Base-by-base conservation (phyloP, 1,140 invertebrate genomes). In the Ridgeia piscesae region DNA sequence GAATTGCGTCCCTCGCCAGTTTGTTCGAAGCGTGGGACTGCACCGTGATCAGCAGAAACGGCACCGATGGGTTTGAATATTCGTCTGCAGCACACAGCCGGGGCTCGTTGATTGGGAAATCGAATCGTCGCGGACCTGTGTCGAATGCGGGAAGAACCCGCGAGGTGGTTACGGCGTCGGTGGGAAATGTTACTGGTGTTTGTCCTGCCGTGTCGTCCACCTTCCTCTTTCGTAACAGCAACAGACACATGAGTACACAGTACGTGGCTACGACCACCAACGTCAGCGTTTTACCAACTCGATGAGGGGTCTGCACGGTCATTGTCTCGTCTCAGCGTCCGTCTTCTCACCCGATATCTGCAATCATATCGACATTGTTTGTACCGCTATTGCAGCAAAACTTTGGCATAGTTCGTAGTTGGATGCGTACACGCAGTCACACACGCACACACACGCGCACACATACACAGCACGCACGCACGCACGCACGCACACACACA, bases 1-100 rank as follows among this genome's bases (percentile, higher is more conserved):
- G 89, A 31, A 77, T 77, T 9, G 58, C 58, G 0, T 77, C 27
- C 58, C 58, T 77, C 27, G 14, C 2, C 17, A 33, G 94, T 93
- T 92, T 89, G 58, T 94, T 93, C 8, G 31, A n/a, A 21, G 93
- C 91, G 34, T 91, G 91, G 34, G 92, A 91, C n/a, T 94, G 94
- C 35, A 94, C 94, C 89, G 89, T 91, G 21, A 91, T 91, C 6
- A 94, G 33, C 31, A 94, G 58, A 35, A 50, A 92, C 31, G 89
- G 89, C n/a, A n/a, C 11, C n/a, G 89, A 31, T 11, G 42, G 42
- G 21, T 34, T 34, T 35, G 34, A 31, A 50, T 77, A 21, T 77
- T 27, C 17, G 27, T 17, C 58, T 21, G 58, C 4, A 4, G 58
- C 14, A 77, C 58, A 77, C 27, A 77, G 17, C 4, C 14, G 27